phyloP scores from a whole-genome alignment of 2,888 invertebrate species.

The Hanleya hanleyi region DNA sequence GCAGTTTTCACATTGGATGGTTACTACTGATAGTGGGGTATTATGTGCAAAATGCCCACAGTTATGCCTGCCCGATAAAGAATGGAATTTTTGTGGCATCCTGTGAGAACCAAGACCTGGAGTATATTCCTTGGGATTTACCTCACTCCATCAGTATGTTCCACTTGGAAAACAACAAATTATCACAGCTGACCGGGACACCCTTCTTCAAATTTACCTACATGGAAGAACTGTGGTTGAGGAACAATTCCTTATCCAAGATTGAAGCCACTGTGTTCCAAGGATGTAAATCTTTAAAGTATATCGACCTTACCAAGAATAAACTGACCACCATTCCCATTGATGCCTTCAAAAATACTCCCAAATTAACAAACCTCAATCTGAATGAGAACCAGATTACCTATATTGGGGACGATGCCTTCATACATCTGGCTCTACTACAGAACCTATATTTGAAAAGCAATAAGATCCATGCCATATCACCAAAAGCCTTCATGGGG shows the following conservation, averaged over 20 bases:
- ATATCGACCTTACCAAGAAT: conserved; percentile 55
- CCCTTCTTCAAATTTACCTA: conserved; percentile 59
- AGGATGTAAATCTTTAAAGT: conserved; percentile 43
- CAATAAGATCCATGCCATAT: conserved; percentile 54
- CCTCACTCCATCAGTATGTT: conserved; percentile 52
- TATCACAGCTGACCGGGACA: conserved; percentile 40
- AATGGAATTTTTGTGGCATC: conserved; percentile 40
- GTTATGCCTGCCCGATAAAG: neutral
- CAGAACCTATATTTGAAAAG: conserved; percentile 52
- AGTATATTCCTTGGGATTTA: conserved; percentile 52
- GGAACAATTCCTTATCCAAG: conserved; percentile 52
- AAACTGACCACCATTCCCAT: conserved; percentile 43
- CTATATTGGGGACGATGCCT: neutral
- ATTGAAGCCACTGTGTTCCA: conserved; percentile 47
- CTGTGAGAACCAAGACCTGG: conserved; percentile 47
- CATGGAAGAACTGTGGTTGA: conserved; percentile 50
- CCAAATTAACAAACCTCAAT: conserved; percentile 36
- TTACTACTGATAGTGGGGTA: no score
- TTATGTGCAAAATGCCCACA: no score
- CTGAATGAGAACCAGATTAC: neutral
- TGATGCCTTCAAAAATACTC: conserved; percentile 42
- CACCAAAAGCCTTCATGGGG: neutral
- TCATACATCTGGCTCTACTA: neutral
- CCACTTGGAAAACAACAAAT: conserved; percentile 55
- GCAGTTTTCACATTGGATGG: no score